Percentiles rank a stretch among this genome's conserved stretches.
Evolutionary conservation across 2,888 invertebrate species (phyloP).

Genomic region (Xestia ashworthii): DNA sequence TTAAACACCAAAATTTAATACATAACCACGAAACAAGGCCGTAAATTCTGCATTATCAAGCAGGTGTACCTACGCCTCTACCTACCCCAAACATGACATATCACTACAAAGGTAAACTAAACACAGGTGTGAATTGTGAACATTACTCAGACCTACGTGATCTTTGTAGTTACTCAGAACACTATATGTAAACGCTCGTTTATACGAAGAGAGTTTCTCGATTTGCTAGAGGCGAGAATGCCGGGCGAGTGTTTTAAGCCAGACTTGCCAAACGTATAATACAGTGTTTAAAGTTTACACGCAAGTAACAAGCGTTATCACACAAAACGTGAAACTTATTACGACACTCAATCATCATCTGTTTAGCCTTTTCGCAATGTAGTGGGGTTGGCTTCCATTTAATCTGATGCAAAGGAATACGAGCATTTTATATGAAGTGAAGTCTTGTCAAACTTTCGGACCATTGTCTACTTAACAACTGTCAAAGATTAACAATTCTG

Average conservation of each 20-base stretch:
- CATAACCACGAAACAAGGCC: background rate
- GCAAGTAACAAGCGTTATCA: background rate
- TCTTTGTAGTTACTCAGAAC: constrained; percentile 41
- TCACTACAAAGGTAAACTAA: constrained; percentile 41
- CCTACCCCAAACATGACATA: constrained; percentile 47
- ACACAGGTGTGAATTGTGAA: constrained; percentile 54
- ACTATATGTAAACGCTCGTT: background rate
- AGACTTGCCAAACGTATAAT: background rate
- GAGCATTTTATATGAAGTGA: no score
- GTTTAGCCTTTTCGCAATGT: no score
- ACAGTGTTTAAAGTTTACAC: background rate
- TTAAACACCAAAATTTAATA: background rate
- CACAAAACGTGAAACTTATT: background rate
- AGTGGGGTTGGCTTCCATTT: no score
- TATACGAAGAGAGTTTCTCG: background rate
- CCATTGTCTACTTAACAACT: no score
- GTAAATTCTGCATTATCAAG: constrained; percentile 31
- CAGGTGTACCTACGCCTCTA: constrained; percentile 7
- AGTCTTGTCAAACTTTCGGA: no score
- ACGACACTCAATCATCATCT: background rate
- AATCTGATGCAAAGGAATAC: no score
- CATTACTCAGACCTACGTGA: constrained; percentile 55
- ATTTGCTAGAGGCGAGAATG: background rate
- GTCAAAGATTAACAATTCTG: no score
- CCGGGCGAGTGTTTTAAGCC: background rate